Percentiles rank a stretch among this genome's conserved stretches.
These are phyloP conservation scores for Sarcophaga peregrina DNA, from an alignment of 1,140 invertebrate genomes.

Conservation along the genomic window DNA sequence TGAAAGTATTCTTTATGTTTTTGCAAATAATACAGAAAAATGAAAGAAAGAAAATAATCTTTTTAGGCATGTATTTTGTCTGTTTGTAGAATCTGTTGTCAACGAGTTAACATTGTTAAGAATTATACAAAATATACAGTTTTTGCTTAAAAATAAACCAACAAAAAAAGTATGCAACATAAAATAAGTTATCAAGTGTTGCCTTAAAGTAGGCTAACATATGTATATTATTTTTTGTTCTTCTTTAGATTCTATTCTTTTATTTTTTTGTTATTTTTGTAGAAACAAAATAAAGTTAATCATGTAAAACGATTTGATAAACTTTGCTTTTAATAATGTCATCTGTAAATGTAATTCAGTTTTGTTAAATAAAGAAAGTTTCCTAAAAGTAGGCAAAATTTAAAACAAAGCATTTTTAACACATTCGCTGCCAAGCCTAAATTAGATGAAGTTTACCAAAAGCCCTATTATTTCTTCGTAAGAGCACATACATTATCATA, in stretches of 20 bases:
- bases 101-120: constrained; percentile 21
- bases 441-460: too few relatives aligned
- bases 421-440: too few relatives aligned
- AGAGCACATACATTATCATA: too few relatives aligned
- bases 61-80: background rate
- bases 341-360: background rate
- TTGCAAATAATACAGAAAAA: background rate
- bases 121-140: background rate
- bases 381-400: background rate
- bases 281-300: background rate
- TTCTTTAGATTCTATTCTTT: background rate
- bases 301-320: background rate
- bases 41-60: background rate
- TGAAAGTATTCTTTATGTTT: background rate
- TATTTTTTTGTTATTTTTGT: background rate
- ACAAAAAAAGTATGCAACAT: background rate
- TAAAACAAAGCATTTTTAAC: too few relatives aligned
- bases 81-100: too few relatives aligned
- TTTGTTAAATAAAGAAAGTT: background rate
- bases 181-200: background rate
- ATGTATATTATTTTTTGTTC: too few relatives aligned
- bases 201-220: background rate
- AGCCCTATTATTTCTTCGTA: too few relatives aligned
- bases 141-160: background rate
- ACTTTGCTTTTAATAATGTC: background rate